Evolutionary conservation across 92 coral and sea anemone genomes (phyloP), one percentile per base, ranked within the genome.

Genomic region (Paragorgia papillata): DNA sequence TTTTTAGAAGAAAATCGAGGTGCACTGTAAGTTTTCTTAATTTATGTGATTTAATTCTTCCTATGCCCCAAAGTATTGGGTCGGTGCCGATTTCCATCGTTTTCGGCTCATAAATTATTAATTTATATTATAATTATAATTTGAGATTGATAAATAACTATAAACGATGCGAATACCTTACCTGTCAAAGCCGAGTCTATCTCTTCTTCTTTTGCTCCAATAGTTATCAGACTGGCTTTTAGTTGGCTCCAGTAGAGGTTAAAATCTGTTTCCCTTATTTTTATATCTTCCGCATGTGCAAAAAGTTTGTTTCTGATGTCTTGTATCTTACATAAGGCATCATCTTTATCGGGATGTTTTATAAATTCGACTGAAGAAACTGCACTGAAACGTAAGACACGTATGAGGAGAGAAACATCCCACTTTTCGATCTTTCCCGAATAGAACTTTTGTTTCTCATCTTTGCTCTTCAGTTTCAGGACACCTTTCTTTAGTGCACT

Each of bases 361-460:
- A 17, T 25, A 7, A 92, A 43, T 46, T 84, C 91, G 28, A 67
- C 35, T 6, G 80, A 74, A 73, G 94, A 89, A 9, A 43, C 31
- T 34, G 83, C 83, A 28, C 94, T 81, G 58, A 21, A 84, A 29
- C 83, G 84, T 21, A 92, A 83, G 1, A 82, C 91, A 8, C 89
- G 89, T 27, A 89, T 89, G 17, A 92, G 88, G 10, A 92, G 85
- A 7, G 94, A 89, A 18, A 92, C 86, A 66, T 92, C 97, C 97
- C 97, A 92, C 7, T 86, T 32, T 21, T 86, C 21, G 57, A 92
- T 84, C 76, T 92, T 29, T 13, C 97, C 97, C 4, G 83, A 50
- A 43, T 80, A 78, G 66, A 89, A 92, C 34, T 19, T 28, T 0
- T 44, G 49, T 67, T 51, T 74, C 65, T 89, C 91, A 29, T 89